These are phyloP conservation scores for Ameiurus melas DNA, from an alignment of 2,113 vertebrate genomes.

Conservation along the genomic window DNA sequence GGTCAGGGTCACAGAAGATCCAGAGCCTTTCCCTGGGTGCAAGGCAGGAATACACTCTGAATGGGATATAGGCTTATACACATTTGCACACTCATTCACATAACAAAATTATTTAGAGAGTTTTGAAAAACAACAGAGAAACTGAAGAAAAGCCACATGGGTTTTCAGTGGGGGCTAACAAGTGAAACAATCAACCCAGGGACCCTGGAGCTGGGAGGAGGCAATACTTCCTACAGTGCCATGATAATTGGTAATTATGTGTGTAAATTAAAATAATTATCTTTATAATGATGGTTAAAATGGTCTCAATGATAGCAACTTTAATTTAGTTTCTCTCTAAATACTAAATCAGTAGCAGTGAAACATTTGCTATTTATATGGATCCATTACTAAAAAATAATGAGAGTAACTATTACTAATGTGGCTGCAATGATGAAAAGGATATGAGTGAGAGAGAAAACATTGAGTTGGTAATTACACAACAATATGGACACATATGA, in stretches of 20 bases:
- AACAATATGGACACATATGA: background rate
- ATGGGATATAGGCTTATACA: background rate
- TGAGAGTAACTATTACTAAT: background rate
- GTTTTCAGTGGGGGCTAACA: background rate
- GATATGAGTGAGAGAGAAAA: background rate
- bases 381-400: background rate
- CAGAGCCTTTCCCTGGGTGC: background rate
- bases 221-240: background rate
- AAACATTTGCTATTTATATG: background rate
- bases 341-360: background rate
- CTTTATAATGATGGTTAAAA: background rate
- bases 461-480: background rate
- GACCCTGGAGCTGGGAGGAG: background rate
- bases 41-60: background rate
- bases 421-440: background rate
- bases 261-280: slow-evolving; percentile 7
- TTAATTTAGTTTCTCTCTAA: background rate
- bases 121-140: background rate
- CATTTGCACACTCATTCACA: background rate
- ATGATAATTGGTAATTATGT: background rate
- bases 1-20: background rate
- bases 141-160: background rate
- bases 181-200: background rate
- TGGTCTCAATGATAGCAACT: background rate
- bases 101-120: background rate